A percentile compares a stretch with the other conserved stretches of the same genome.
Evolutionary conservation across 2,888 invertebrate genomes (phyloP).

Genomic region (Lochmaea capreae): DNA sequence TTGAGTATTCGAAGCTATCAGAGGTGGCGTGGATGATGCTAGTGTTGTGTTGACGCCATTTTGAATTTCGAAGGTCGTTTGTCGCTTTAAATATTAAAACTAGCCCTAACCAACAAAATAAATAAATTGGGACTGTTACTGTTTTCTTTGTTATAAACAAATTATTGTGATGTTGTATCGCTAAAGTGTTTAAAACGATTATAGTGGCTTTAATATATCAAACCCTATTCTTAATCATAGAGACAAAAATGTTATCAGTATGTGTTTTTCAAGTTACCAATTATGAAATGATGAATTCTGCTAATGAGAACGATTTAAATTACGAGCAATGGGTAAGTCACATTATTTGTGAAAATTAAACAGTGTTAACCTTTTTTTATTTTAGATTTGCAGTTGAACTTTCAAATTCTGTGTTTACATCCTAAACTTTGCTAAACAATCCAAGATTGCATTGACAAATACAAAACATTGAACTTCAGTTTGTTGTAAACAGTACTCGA

Average conservation of each 20-base stretch:
- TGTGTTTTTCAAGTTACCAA: not conserved
- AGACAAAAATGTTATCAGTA: not conserved
- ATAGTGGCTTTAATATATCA: not conserved
- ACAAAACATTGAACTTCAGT: not conserved
- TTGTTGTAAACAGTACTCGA: not conserved
- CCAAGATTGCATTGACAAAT: not conserved
- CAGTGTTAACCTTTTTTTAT: slow-evolving; percentile 7
- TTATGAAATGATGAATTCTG: not conserved
- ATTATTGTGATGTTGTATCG: not conserved
- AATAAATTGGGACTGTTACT: slow-evolving; percentile 9
- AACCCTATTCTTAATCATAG: not conserved
- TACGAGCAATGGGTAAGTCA: not conserved
- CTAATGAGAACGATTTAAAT: not conserved
- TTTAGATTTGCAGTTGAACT: not conserved
- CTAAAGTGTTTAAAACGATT: not conserved
- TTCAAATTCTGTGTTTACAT: not conserved
- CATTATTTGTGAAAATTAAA: not conserved
- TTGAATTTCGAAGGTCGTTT: slow-evolving; percentile 34
- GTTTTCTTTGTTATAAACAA: slow-evolving; percentile 18
- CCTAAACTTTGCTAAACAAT: not conserved
- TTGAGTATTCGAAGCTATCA: not conserved
- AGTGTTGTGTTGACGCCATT: slow-evolving; percentile 28
- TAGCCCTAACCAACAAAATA: slow-evolving; percentile 36
- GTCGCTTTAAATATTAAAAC: slow-evolving; percentile 20
- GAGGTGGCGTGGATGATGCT: slow-evolving; percentile 30